These are phyloP conservation scores for Caranx melampygus DNA, from an alignment of 2,113 vertebrate species.

Conservation along the genomic window DNA sequence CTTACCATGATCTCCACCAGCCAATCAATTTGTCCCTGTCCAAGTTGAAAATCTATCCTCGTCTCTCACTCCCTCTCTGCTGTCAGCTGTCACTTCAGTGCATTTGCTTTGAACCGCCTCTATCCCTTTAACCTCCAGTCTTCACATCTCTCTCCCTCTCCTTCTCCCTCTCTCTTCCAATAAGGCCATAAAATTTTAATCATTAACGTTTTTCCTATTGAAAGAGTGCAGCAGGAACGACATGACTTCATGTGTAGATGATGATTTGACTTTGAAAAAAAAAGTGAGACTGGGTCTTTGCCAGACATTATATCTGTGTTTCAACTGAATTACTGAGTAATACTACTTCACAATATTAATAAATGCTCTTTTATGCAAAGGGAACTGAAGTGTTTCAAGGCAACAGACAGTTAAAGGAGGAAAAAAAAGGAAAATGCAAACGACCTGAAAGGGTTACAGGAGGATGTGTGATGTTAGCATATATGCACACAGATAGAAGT, in stretches of 20 bases:
- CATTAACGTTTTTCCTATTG: no score
- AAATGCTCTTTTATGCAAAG: background rate
- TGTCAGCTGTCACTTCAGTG: no score
- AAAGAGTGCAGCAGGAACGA: background rate
- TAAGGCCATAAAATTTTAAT: no score
- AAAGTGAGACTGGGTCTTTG: background rate
- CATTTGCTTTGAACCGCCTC: no score
- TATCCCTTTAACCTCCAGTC: no score
- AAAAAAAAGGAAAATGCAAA: background rate
- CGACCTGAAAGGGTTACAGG: background rate
- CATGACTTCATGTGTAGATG: background rate
- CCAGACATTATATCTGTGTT: background rate
- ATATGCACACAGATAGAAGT: conserved; percentile 12
- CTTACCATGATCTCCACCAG: no score
- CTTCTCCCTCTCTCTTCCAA: no score
- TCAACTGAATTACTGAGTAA: conserved; percentile 11
- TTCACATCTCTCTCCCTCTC: no score
- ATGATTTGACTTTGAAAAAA: background rate
- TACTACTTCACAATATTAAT: background rate
- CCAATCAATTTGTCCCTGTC: no score
- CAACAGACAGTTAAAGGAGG: background rate
- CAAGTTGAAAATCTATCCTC: no score
- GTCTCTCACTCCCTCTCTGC: no score
- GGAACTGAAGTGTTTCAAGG: conserved; percentile 8
- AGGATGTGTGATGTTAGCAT: background rate